Percentiles rank a stretch among this genome's conserved stretches.
Conservation (phyloP, 2,888 invertebrate genomes). For the Drosophila meridionalis region DNA sequence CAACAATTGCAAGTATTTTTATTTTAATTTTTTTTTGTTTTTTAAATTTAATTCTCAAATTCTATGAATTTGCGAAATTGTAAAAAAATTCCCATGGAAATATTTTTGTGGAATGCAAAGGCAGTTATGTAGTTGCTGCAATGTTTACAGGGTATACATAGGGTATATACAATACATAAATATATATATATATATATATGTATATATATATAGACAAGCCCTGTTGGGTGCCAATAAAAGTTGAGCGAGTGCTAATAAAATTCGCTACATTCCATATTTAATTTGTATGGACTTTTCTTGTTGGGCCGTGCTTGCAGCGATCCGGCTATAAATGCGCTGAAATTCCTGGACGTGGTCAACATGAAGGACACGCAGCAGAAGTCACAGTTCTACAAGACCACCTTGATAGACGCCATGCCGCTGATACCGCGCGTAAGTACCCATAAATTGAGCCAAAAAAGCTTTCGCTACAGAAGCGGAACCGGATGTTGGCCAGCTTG, state of each 20-base stretch:
- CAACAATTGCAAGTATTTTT: neutral
- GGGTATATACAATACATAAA: too few species aligned
- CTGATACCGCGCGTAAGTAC: constrained; percentile 93
- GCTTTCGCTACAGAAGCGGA: constrained; percentile 43
- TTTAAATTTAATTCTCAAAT: constrained; percentile 11
- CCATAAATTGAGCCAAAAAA: constrained; percentile 10
- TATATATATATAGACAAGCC: too few species aligned
- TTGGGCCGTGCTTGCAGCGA: constrained; percentile 87
- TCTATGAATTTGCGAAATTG: neutral
- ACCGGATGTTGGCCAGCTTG: constrained; percentile 47
- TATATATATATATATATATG: too few species aligned
- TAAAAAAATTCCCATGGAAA: neutral
- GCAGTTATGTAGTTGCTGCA: neutral
- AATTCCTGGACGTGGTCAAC: constrained; percentile 96
- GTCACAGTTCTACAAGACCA: constrained; percentile 94
- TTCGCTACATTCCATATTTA: constrained; percentile 7
- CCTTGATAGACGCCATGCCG: constrained; percentile 93
- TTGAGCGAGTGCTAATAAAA: constrained; percentile 10
- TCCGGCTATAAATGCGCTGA: constrained; percentile 95
- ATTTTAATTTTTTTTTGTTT: neutral
- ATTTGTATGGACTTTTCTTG: constrained; percentile 30
- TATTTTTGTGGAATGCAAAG: neutral
- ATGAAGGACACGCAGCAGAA: constrained; percentile 96
- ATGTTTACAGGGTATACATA: neutral
- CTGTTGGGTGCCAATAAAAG: neutral